A percentile compares a stretch with the other conserved stretches of the same genome.
Evolutionary conservation across 92 coral and sea anemone species (phyloP).

Genomic region (Porites lobata): DNA sequence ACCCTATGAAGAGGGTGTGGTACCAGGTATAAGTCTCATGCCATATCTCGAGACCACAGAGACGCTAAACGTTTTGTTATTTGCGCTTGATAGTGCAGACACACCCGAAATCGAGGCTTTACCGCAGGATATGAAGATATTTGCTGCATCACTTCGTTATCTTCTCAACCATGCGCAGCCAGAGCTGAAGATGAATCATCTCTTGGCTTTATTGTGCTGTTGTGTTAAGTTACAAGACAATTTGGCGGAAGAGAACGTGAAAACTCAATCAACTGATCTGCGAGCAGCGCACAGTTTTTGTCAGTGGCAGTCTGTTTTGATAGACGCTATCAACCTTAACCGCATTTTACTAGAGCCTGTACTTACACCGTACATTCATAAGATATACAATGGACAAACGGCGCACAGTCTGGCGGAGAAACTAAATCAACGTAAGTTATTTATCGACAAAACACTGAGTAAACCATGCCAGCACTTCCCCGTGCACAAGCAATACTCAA

Average conservation of each 20-base stretch:
- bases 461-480: too few species aligned
- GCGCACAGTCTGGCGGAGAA: slow-evolving; percentile 30
- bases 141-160: slow-evolving; percentile 69
- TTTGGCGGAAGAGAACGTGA: neutral
- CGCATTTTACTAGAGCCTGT: slow-evolving; percentile 47
- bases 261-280: slow-evolving; percentile 22
- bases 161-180: slow-evolving; percentile 74
- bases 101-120: slow-evolving; percentile 25
- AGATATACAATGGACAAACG: slow-evolving; percentile 39
- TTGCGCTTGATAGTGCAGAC: slow-evolving; percentile 39
- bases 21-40: slow-evolving; percentile 60
- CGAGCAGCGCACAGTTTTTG: slow-evolving; percentile 66
- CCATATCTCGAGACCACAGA: slow-evolving; percentile 42
- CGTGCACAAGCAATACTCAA: too few species aligned
- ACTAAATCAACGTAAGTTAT: slow-evolving; percentile 11
- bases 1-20: slow-evolving; percentile 37
- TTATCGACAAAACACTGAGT: too few species aligned
- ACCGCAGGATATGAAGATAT: slow-evolving; percentile 31
- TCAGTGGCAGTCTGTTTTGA: slow-evolving; percentile 74
- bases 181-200: slow-evolving; percentile 35
- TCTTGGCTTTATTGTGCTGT: slow-evolving; percentile 59
- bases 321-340: slow-evolving; percentile 52
- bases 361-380: slow-evolving; percentile 46
- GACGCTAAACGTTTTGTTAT: slow-evolving; percentile 22
- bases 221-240: slow-evolving; percentile 11